These are phyloP conservation scores for Alectura lathami DNA, from an alignment of 2,113 vertebrate genomes.

Conservation along the genomic window DNA sequence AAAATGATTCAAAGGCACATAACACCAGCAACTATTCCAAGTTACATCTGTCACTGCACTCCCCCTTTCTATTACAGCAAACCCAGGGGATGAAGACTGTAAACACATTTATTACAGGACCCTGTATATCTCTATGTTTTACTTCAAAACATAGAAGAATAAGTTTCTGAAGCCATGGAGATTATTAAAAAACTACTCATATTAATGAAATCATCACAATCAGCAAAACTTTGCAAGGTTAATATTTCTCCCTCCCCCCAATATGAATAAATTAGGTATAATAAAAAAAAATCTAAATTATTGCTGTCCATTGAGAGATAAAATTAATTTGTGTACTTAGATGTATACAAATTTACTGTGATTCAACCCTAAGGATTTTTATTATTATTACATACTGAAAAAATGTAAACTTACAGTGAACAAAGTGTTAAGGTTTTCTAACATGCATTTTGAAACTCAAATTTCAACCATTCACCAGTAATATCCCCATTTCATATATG, in stretches of 20 bases:
- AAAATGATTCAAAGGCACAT: conserved; percentile 25
- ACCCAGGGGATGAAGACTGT: conserved; percentile 15
- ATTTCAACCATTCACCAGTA: conserved; percentile 68
- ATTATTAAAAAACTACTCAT: neutral
- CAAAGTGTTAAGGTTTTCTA: conserved; percentile 42
- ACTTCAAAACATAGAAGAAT: neutral
- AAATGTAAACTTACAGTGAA: conserved; percentile 70
- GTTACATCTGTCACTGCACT: conserved; percentile 8
- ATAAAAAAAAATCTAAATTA: conserved; percentile 70
- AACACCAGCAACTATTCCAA: conserved; percentile 35
- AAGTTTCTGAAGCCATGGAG: conserved; percentile 13
- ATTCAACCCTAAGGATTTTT: conserved; percentile 70
- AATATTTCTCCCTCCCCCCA: neutral
- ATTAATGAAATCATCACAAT: neutral
- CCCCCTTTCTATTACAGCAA: neutral
- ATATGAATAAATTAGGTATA: conserved; percentile 65
- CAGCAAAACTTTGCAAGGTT: neutral
- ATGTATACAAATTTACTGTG: conserved; percentile 70
- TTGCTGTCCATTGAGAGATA: conserved; percentile 61
- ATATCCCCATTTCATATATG: conserved; percentile 68
- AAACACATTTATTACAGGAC: conserved; percentile 24
- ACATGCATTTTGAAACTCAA: conserved; percentile 47
- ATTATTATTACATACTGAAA: conserved; percentile 72
- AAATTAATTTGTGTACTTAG: conserved; percentile 65
- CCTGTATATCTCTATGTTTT: conserved; percentile 1